A percentile compares a stretch with the other conserved stretches of the same genome.
These are phyloP conservation scores for Lates calcarifer DNA, from an alignment of 2,113 vertebrate species.

Conservation along the genomic window DNA sequence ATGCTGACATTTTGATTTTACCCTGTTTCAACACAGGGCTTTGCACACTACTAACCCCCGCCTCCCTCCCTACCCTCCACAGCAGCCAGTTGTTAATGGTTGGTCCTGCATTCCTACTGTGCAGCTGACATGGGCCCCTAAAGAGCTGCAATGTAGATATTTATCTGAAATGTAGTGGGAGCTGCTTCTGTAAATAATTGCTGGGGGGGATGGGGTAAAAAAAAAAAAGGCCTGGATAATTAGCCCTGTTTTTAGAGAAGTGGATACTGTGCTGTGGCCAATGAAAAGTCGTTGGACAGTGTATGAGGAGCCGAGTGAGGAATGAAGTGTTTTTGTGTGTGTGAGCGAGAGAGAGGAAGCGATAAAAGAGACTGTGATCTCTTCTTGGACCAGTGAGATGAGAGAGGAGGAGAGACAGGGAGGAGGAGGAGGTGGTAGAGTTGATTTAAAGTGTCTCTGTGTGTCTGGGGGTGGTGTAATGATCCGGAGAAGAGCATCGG, in stretches of 20 bases:
- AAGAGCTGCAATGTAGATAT: constrained; percentile 45
- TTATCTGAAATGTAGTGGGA: constrained; percentile 60
- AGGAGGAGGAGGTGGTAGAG: constrained; percentile 49
- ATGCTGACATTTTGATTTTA: constrained; percentile 77
- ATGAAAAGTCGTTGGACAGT: constrained; percentile 30
- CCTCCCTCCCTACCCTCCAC: constrained; percentile 39
- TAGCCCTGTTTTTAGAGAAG: constrained; percentile 37
- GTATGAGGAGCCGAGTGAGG: constrained; percentile 1
- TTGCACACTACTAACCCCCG: constrained; percentile 42
- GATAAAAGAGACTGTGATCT: constrained; percentile 35
- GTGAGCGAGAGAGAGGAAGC: constrained; percentile 38
- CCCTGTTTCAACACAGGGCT: constrained; percentile 52
- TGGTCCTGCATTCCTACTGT: constrained; percentile 66
- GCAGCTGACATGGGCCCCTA: constrained; percentile 52
- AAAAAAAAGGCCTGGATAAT: constrained; percentile 45
- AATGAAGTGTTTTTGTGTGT: constrained; percentile 31
- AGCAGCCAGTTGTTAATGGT: constrained; percentile 56
- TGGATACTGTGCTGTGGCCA: constrained; percentile 17
- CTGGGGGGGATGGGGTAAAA: constrained; percentile 9
- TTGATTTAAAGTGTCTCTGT: constrained; percentile 66
- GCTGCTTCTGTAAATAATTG: constrained; percentile 70
- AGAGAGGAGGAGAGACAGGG: constrained; percentile 40
- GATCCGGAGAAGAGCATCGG: constrained; percentile 69
- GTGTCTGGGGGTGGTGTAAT: constrained; percentile 67
- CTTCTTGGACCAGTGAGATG: constrained; percentile 46